A percentile compares a stretch with the other conserved stretches of the same genome.
phyloP scores from a whole-genome alignment of 2,888 invertebrate genomes.

The Megalurothrips usitatus region DNA sequence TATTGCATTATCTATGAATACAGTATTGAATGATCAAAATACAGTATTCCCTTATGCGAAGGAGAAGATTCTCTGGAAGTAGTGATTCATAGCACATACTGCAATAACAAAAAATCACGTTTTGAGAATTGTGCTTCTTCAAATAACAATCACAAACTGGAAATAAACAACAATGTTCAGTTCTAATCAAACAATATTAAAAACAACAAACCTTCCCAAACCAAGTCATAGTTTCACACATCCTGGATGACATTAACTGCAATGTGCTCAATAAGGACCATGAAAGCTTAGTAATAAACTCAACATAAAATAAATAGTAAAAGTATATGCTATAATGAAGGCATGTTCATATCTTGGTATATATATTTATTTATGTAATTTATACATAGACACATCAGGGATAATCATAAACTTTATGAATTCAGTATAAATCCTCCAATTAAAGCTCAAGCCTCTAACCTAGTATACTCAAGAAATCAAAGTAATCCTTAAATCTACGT shows the following conservation, averaged over 20 bases:
- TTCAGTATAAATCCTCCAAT: conserved; percentile 18
- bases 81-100: too few relatives aligned
- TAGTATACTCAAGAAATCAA: neutral
- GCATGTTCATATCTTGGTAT: neutral
- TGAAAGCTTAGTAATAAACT: neutral
- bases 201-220: too few relatives aligned
- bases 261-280: neutral
- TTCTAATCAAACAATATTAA: neutral
- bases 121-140: too few relatives aligned
- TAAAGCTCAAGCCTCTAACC: conserved; percentile 15
- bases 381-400: neutral
- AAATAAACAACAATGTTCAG: neutral
- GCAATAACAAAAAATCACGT: too few relatives aligned
- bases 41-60: neutral
- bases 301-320: conserved; percentile 11
- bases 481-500: neutral
- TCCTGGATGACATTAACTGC: neutral
- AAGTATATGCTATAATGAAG: neutral
- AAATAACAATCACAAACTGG: too few relatives aligned
- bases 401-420: conserved; percentile 11
- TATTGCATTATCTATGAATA: neutral
- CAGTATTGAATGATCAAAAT: neutral
- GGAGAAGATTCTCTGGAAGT: neutral
- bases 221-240: neutral
- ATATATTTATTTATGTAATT: neutral